Base-by-base conservation (phyloP, 2,113 vertebrate species). In the Rattus rattus region DNA sequence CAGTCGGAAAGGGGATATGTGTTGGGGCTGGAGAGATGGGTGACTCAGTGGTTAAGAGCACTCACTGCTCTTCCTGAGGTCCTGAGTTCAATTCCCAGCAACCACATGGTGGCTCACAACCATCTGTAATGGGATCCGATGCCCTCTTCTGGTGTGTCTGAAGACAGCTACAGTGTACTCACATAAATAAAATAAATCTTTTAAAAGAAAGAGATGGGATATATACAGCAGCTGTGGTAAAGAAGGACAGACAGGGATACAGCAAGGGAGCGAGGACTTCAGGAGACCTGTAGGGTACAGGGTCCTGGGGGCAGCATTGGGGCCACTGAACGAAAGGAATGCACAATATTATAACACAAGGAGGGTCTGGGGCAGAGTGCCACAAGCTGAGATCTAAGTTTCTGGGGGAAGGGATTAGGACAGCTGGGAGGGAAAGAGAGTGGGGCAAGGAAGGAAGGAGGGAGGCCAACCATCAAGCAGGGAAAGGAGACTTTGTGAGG, bases 401-500 rank as follows among this genome's bases (percentile, higher is more conserved):
- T 91, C 20, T 61, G 70, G 39, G n/a, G 59, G 39, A 20, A 70
- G 6, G 17, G 54, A 26, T 72, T 0, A 16, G 83, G 39, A 49
- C 2, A 56, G 56, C 5, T 39, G 4, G 2, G 36, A 49, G 16
- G 19, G 28, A 19, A 59, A 30, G 43, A 20, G 28, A 11, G 73
- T 10, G 30, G 49, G 16, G 67, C 13, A 47, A 5, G 59, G 47
- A 19, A 61, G 14, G 26, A 28, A 7, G 33, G 67, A 52, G 30
- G 26, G 4, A 76, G 69, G 17, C 7, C 3, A 69, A 59, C 19
- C 28, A 28, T 52, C 24, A 39, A 33, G 43, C 52, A 73, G 80
- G 86, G 33, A 7, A 1, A 13, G 20, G 13, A 14, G 22, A 1
- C 54, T 88, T 0, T 0, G 20, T 17, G 16, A 33, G 30, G 14